Base-by-base conservation (phyloP, 2,113 vertebrate species). In the Nothoprocta pentlandii region DNA sequence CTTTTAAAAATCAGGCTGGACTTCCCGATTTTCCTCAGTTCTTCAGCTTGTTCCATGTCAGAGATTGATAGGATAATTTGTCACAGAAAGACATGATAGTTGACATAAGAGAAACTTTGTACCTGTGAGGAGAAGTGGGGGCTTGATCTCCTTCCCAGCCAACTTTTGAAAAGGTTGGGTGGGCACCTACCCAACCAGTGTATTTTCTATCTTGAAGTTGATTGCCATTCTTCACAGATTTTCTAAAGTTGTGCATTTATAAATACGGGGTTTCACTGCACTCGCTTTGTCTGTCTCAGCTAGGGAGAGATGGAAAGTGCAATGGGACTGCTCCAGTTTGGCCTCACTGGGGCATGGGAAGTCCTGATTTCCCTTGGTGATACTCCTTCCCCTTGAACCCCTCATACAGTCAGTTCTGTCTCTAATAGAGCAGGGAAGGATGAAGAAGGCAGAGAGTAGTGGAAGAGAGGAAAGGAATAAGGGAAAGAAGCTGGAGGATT, bases 181-280 rank as follows among this genome's bases (percentile, higher is more conserved):
- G 49, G 49, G 49, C 49, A 23, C 47, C 19, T 8, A 17, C 47
- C 47, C 47, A 21, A 9, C 36, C 36, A 39, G 6, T 41, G 16
- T 78, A 22, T 86, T 30, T 78, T 77, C n/a, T 78, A 69, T 54
- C 34, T 34, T 67, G n/a, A 84, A 75, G 69, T 42, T 69, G 46
- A 16, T 69, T 41, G 0, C 11, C 32, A 6, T 82, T 94, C 85
- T 41, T 80, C 54, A 16, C 69, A 49, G 17, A 63, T 70, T 23
- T 84, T 6, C 58, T 63, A 81, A 59, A 91, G 51, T 20, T 51
- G 5, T 77, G 20, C 14, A 26, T 89, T 87, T 91, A 47, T 87
- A 87, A 75, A 79, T 61, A n/a, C 6, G 39, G 49, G 9, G 22
- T 75, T 82, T 89, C 10, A 3, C 68, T 79, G 41, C 47, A 12